phyloP scores from a whole-genome alignment of 2,888 invertebrate species.

The Asteroscopus sphinx region DNA sequence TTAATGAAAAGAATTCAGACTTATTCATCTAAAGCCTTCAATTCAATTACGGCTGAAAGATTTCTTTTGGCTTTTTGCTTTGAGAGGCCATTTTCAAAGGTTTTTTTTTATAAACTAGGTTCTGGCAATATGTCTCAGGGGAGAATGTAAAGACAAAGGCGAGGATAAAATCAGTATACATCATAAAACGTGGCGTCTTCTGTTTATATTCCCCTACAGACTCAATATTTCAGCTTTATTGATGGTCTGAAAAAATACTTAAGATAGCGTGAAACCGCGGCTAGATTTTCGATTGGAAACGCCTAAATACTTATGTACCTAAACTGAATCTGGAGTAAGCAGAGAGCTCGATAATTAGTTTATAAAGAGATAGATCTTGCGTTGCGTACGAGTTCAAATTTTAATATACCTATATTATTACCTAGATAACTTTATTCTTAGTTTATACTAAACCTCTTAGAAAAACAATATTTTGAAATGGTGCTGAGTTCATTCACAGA shows the following conservation, averaged over 20 bases:
- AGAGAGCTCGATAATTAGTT: too few relatives aligned
- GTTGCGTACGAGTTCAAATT: too few relatives aligned
- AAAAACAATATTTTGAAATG: too few relatives aligned
- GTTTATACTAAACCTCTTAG: too few relatives aligned
- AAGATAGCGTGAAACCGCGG: slow-evolving; percentile 3
- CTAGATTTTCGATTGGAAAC: slow-evolving; percentile 18
- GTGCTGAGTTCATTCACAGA: too few relatives aligned
- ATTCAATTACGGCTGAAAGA: slow-evolving; percentile 44
- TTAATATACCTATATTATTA: too few relatives aligned
- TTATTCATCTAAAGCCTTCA: slow-evolving; percentile 31
- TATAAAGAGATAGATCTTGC: too few relatives aligned
- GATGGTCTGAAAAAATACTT: slow-evolving; percentile 23
- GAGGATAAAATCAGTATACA: slow-evolving; percentile 37
- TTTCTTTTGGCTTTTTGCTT: slow-evolving; percentile 33
- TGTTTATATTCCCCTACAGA: slow-evolving; percentile 44
- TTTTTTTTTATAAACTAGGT: slow-evolving; percentile 20
- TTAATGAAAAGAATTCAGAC: slow-evolving; percentile 34
- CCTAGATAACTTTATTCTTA: too few relatives aligned
- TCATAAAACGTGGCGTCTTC: slow-evolving; percentile 44
- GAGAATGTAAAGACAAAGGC: slow-evolving; percentile 7
- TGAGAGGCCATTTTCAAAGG: slow-evolving; percentile 28
- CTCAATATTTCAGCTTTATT: slow-evolving; percentile 23
- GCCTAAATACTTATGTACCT: too few relatives aligned
- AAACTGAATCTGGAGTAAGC: too few relatives aligned
- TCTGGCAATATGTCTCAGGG: slow-evolving; percentile 18